Evolutionary conservation across 2,888 invertebrate genomes (phyloP).

Genomic region (Polymixis flavicincta): DNA sequence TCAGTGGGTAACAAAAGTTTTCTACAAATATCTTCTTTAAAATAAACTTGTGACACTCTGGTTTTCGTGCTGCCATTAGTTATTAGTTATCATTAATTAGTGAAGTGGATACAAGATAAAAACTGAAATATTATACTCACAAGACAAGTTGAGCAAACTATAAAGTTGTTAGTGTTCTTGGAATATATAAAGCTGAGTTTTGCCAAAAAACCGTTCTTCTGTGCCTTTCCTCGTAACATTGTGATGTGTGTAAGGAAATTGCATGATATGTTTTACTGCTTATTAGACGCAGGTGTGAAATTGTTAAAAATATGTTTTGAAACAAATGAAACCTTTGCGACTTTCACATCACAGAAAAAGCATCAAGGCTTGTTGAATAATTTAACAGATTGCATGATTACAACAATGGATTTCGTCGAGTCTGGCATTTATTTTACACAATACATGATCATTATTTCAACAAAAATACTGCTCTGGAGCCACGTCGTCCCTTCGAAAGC

Average conservation of each 20-base stretch:
- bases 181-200: not conserved
- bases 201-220: not conserved
- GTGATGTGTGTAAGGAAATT: conserved; percentile 1
- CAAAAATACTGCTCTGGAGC: conserved; percentile 33
- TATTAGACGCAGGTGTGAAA: not conserved
- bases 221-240: conserved; percentile 26
- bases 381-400: conserved; percentile 63
- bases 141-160: not conserved
- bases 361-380: conserved; percentile 64
- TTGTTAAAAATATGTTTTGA: conserved; percentile 16
- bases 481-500: not conserved
- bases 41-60: no score
- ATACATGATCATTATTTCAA: conserved; percentile 37
- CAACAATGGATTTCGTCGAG: conserved; percentile 48
- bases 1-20: no score
- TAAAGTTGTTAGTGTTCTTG: not conserved
- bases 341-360: conserved; percentile 38
- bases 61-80: not conserved
- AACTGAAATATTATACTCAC: not conserved
- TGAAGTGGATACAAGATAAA: not conserved
- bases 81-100: no score
- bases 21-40: no score
- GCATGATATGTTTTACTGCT: not conserved
- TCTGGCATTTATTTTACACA: conserved; percentile 41
- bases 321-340: no score